Conservation (phyloP, 2,113 vertebrate species). For the Paratilapia polleni region DNA sequence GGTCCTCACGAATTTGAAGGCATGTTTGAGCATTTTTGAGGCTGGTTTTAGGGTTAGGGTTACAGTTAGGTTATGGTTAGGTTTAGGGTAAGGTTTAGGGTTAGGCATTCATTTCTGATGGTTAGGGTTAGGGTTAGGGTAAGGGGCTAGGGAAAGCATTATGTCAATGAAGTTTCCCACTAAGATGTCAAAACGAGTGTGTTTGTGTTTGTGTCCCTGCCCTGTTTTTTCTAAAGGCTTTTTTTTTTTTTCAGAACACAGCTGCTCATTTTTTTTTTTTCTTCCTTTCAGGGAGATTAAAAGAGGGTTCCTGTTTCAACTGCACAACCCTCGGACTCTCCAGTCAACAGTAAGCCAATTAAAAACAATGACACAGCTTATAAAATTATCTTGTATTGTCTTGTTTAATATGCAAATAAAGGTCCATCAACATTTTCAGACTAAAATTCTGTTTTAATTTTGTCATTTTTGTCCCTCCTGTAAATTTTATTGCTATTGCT, state of each 20-base stretch:
- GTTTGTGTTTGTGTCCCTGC: not conserved
- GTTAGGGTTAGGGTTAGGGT: too few species aligned
- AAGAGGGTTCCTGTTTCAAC: slow-evolving; percentile 81
- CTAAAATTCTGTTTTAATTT: not conserved
- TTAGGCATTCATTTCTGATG: too few species aligned
- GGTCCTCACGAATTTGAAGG: too few species aligned
- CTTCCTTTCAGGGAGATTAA: slow-evolving; percentile 79
- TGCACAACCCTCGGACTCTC: slow-evolving; percentile 82
- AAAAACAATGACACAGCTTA: not conserved
- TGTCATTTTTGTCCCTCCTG: not conserved
- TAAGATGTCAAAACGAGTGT: too few species aligned
- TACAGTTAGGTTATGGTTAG: too few species aligned
- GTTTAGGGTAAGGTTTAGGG: too few species aligned
- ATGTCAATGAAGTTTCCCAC: too few species aligned
- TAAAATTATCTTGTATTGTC: not conserved
- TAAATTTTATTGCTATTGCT: not conserved
- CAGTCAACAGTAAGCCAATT: slow-evolving; percentile 82
- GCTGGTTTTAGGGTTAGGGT: too few species aligned
- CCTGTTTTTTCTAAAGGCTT: not conserved
- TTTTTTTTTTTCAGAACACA: not conserved
- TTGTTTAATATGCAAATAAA: not conserved
- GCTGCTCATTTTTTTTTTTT: not conserved
- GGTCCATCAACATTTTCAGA: not conserved
- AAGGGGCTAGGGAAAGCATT: too few species aligned
- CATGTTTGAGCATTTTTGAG: too few species aligned